Evolutionary conservation across 2,797 vertebrate genomes (phyloP).

Genomic region (Crenichthys baileyi): DNA sequence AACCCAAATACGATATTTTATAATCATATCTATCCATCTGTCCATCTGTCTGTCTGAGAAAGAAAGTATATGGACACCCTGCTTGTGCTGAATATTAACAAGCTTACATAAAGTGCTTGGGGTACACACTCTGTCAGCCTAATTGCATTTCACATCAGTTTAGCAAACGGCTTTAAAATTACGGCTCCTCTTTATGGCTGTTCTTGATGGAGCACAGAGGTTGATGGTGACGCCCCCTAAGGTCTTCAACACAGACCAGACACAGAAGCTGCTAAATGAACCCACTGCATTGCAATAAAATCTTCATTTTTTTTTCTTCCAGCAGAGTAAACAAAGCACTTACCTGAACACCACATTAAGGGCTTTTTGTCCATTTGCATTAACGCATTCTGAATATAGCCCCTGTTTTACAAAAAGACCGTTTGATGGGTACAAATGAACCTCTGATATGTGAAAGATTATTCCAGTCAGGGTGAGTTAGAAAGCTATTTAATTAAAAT

Average conservation of each 20-base stretch:
- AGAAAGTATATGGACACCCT: not conserved
- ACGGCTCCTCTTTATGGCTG: conserved; percentile 48
- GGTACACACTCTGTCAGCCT: conserved; percentile 29
- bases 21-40: not conserved
- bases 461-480: conserved; percentile 12
- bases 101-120: conserved; percentile 29
- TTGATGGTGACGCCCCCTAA: conserved; percentile 36
- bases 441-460: conserved; percentile 12
- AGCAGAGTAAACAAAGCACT: conserved; percentile 37
- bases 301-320: conserved; percentile 21
- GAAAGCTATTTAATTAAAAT: conserved; percentile 27
- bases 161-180: conserved; percentile 40
- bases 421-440: conserved; percentile 9
- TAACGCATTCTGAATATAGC: conserved; percentile 22
- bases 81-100: conserved; percentile 9
- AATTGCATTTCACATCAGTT: conserved; percentile 43
- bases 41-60: not conserved
- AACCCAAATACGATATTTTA: not conserved
- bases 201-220: conserved; percentile 46
- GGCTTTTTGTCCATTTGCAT: conserved; percentile 34
- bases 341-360: conserved; percentile 23
- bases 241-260: conserved; percentile 28
- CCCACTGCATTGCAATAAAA: conserved; percentile 18
- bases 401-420: conserved; percentile 13
- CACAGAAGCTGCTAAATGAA: conserved; percentile 25